Percentiles rank a stretch among this genome's conserved stretches.
Conservation (phyloP, 2,888 invertebrate genomes). For the Sylvicola cinctus region DNA sequence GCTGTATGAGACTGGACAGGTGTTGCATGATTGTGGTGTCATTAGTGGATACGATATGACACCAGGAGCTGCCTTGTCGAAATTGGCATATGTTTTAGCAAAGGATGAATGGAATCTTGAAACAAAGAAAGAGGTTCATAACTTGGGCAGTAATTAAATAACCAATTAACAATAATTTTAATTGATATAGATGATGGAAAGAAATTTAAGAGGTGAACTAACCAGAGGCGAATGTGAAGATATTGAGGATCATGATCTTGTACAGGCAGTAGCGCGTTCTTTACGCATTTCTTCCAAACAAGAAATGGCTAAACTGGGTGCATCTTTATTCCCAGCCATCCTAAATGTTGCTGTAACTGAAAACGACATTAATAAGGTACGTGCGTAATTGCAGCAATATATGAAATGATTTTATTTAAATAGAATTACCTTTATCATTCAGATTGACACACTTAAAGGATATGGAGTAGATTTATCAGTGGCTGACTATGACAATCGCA, state of each 20-base stretch:
- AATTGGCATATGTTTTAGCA: constrained; percentile 73
- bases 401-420: neutral
- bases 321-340: constrained; percentile 48
- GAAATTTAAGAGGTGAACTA: constrained; percentile 62
- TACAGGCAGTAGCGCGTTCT: constrained; percentile 36
- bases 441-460: constrained; percentile 15
- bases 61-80: constrained; percentile 81
- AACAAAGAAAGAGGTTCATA: constrained; percentile 38
- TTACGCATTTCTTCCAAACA: constrained; percentile 31
- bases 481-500: constrained; percentile 51
- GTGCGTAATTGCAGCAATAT: too few species aligned
- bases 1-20: constrained; percentile 71
- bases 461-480: constrained; percentile 57
- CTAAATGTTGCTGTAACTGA: constrained; percentile 39
- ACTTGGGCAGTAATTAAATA: constrained; percentile 4
- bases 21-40: constrained; percentile 17
- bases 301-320: constrained; percentile 31
- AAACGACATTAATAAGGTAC: constrained; percentile 17
- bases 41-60: constrained; percentile 33
- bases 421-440: neutral
- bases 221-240: constrained; percentile 17
- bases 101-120: constrained; percentile 44
- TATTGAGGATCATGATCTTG: constrained; percentile 29
- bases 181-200: constrained; percentile 44
- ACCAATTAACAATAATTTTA: neutral